A percentile compares a stretch with the other conserved stretches of the same genome.
These are phyloP conservation scores for Remorina albescens DNA, from an alignment of 2,797 vertebrate species.

Conservation along the genomic window DNA sequence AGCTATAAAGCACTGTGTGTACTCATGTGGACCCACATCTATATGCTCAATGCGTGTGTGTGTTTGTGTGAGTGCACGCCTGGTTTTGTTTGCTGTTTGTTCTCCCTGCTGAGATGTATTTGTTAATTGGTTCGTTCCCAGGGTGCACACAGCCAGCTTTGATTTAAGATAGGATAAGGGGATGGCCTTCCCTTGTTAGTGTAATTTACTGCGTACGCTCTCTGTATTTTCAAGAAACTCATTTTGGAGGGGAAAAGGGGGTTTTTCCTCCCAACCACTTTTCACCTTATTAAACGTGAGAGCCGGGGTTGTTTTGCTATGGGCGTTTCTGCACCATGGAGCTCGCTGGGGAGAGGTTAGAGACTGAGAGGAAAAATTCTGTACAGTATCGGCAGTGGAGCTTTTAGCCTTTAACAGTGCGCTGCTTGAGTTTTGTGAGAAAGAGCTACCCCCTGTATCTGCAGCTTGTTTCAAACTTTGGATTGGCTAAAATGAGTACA, in stretches of 20 bases:
- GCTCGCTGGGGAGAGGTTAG: constrained; percentile 30
- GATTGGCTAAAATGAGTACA: constrained; percentile 10
- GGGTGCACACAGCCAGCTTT: constrained; percentile 45
- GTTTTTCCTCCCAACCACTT: constrained; percentile 45
- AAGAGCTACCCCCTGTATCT: constrained; percentile 10
- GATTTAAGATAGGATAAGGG: constrained; percentile 69
- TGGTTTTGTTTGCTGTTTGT: too few species aligned
- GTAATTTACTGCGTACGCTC: constrained; percentile 59
- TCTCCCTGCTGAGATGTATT: constrained; percentile 58
- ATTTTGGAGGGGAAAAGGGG: constrained; percentile 31
- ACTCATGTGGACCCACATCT: not conserved
- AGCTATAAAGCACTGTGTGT: constrained; percentile 12
- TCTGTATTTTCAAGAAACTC: constrained; percentile 53
- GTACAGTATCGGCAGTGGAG: constrained; percentile 26
- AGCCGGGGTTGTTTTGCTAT: constrained; percentile 11
- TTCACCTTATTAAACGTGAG: constrained; percentile 68
- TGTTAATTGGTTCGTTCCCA: constrained; percentile 58
- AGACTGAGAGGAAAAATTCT: constrained; percentile 27
- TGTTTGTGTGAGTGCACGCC: too few species aligned
- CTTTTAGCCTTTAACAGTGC: constrained; percentile 22
- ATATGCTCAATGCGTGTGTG: not conserved
- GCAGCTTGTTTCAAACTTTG: constrained; percentile 28
- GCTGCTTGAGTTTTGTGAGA: constrained; percentile 3
- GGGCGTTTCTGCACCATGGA: constrained; percentile 36
- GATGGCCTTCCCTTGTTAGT: constrained; percentile 62